Evolutionary conservation across 2,113 vertebrate species (phyloP).

Genomic region (Scartelaos histophorus): DNA sequence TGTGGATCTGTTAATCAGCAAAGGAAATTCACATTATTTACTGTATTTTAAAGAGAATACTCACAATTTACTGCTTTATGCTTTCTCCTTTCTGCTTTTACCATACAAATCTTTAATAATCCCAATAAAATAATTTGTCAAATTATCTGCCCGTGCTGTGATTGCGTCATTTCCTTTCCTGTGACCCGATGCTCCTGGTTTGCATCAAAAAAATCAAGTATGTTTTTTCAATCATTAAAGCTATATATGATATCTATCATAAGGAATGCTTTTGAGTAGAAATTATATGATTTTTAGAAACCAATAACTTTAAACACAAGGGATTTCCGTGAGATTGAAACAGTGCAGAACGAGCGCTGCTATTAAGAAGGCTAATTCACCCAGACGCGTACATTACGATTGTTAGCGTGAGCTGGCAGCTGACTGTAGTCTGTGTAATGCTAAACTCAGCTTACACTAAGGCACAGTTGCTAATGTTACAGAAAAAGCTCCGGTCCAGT

Average conservation of each 20-base stretch:
- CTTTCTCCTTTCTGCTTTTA: not conserved
- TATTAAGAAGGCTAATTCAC: slow-evolving; percentile 64
- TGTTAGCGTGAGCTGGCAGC: slow-evolving; percentile 53
- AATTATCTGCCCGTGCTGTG: slow-evolving; percentile 4
- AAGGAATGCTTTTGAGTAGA: slow-evolving; percentile 35
- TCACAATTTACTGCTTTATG: too few relatives aligned
- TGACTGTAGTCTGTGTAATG: slow-evolving; percentile 39
- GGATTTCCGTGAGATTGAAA: slow-evolving; percentile 52
- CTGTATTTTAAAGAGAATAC: too few relatives aligned
- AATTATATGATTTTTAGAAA: slow-evolving; percentile 44
- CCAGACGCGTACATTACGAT: slow-evolving; percentile 60
- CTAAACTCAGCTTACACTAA: slow-evolving; percentile 33
- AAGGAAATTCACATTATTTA: too few relatives aligned
- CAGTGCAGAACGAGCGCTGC: slow-evolving; percentile 56
- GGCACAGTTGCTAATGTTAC: slow-evolving; percentile 35
- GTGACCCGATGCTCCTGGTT: slow-evolving; percentile 15
- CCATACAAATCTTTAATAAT: too few relatives aligned
- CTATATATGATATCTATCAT: slow-evolving; percentile 51
- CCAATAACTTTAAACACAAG: slow-evolving; percentile 46
- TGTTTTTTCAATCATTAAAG: slow-evolving; percentile 42
- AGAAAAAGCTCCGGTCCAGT: slow-evolving; percentile 39
- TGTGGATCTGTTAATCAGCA: too few relatives aligned
- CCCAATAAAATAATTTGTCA: too few relatives aligned
- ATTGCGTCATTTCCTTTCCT: slow-evolving; percentile 22
- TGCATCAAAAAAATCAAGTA: slow-evolving; percentile 51